A percentile compares a stretch with the other conserved stretches of the same genome.
These are phyloP conservation scores for Synergus laeviventris DNA, from an alignment of 2,888 invertebrate genomes.

Conservation along the genomic window DNA sequence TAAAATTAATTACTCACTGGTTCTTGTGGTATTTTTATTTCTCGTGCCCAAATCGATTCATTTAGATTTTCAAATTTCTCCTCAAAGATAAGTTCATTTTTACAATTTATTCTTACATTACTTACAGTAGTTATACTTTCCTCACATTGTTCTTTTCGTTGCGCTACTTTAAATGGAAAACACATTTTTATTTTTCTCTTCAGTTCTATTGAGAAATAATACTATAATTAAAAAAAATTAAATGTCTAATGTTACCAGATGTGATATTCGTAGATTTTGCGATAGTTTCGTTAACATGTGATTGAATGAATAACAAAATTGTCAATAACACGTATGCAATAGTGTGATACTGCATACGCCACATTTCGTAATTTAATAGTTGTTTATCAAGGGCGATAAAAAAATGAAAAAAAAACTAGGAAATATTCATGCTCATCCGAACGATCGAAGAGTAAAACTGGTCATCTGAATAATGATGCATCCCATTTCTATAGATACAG, in stretches of 20 bases:
- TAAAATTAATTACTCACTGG: slow-evolving; percentile 60
- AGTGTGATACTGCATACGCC: not conserved
- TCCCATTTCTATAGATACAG: slow-evolving; percentile 6
- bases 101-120: slow-evolving; percentile 39
- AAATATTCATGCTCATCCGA: slow-evolving; percentile 14
- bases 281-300: not conserved
- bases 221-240: no score
- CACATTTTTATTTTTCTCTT: not conserved
- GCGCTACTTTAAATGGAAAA: not conserved
- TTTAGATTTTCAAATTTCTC: slow-evolving; percentile 78
- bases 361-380: slow-evolving; percentile 13
- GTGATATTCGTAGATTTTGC: not conserved
- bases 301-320: slow-evolving; percentile 13
- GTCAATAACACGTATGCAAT: slow-evolving; percentile 12
- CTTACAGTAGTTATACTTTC: slow-evolving; percentile 48
- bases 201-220: no score
- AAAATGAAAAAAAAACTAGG: not conserved
- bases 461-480: slow-evolving; percentile 1
- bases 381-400: slow-evolving; percentile 14
- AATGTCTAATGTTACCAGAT: not conserved
- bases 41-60: slow-evolving; percentile 60
- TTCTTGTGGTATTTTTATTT: slow-evolving; percentile 62
- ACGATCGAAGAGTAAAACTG: slow-evolving; percentile 25
- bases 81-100: slow-evolving; percentile 77
- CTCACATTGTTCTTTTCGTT: slow-evolving; percentile 36